A percentile compares a stretch with the other conserved stretches of the same genome.
phyloP scores from a whole-genome alignment of 2,797 vertebrate species.

The Paguma larvata region DNA sequence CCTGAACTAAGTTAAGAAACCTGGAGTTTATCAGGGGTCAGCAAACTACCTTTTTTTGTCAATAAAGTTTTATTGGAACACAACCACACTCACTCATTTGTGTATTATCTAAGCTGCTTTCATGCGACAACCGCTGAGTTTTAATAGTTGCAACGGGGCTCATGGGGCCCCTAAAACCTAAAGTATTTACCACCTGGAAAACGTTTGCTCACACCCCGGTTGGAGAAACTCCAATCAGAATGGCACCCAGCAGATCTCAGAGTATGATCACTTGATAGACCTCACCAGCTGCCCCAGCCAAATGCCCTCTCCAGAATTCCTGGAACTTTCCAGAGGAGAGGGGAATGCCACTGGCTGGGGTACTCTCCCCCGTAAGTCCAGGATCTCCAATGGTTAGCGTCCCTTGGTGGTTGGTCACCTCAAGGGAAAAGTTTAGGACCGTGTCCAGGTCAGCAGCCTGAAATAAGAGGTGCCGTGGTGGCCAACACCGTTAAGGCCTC shows the following conservation, averaged over 20 bases:
- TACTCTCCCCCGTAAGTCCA: not conserved
- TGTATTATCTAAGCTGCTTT: not conserved
- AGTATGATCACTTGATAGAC: not conserved
- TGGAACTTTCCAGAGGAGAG: slow-evolving; percentile 16
- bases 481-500: not conserved
- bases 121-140: not conserved
- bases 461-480: not conserved
- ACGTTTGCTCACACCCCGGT: not conserved
- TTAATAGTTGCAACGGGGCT: not conserved
- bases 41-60: not conserved
- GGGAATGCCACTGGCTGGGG: not conserved
- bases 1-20: not conserved
- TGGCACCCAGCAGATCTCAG: not conserved
- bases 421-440: not conserved
- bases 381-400: not conserved
- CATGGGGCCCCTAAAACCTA: not conserved
- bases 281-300: not conserved
- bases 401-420: not conserved
- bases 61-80: not conserved
- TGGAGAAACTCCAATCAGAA: not conserved
- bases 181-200: not conserved
- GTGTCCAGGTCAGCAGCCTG: not conserved
- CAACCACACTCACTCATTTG: not conserved
- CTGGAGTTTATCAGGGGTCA: not conserved
- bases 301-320: not conserved